A percentile compares a stretch with the other conserved stretches of the same genome.
These are phyloP conservation scores for Alviniconcha marisindica DNA, from an alignment of 1,140 invertebrate genomes.

Conservation along the genomic window DNA sequence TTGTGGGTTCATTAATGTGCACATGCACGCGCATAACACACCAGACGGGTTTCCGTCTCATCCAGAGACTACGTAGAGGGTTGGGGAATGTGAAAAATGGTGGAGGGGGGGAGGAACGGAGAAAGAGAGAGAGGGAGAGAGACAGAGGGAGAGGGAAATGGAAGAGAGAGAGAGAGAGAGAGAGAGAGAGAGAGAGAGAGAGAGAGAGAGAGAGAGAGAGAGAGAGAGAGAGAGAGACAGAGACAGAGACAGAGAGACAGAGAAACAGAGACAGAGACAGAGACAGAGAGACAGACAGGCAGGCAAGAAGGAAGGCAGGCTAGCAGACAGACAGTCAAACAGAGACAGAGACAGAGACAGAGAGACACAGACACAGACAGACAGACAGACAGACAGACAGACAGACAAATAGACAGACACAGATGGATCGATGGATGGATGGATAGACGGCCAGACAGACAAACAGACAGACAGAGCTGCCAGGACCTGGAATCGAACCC, in stretches of 20 bases:
- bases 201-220: background rate
- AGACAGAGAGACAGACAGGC: background rate
- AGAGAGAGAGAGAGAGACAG: background rate
- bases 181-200: background rate
- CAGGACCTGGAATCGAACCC: too few species aligned
- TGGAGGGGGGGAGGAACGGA: background rate
- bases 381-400: background rate
- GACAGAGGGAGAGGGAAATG: background rate
- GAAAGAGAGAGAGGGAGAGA: conserved; percentile 21
- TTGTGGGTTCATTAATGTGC: too few species aligned
- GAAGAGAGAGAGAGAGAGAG: background rate
- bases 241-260: background rate
- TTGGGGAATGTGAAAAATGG: too few species aligned
- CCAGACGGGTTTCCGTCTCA: too few species aligned
- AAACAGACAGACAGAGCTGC: background rate
- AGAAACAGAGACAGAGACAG: background rate
- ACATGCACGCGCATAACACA: too few species aligned
- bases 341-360: background rate
- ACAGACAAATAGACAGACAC: background rate
- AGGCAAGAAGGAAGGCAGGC: background rate
- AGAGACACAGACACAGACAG: background rate
- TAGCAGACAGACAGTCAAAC: background rate
- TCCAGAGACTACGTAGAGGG: too few species aligned
- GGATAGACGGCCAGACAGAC: background rate
- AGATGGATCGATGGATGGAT: background rate